Conservation (phyloP, 2,113 vertebrate genomes). For the Scopus umbretta region DNA sequence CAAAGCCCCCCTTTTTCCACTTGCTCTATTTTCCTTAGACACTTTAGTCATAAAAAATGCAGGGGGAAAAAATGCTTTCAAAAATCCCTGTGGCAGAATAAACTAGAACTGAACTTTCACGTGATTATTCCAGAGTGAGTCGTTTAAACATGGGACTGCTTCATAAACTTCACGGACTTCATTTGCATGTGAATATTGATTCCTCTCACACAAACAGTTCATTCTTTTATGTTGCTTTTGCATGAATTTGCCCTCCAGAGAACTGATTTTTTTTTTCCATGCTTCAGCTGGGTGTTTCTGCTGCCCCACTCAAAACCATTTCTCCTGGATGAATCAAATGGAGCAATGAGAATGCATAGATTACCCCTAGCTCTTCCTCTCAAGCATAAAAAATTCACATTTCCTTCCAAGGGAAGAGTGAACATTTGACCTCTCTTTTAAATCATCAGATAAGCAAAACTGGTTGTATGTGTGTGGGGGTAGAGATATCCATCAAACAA, state of each 20-base stretch:
- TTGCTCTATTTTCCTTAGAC: background rate
- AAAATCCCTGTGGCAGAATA: conserved; percentile 21
- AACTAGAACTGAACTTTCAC: conserved; percentile 34
- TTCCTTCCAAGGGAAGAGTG: conserved; percentile 31
- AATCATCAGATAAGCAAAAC: conserved; percentile 34
- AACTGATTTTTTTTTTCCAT: background rate
- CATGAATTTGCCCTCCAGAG: conserved; percentile 29
- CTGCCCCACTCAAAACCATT: conserved; percentile 33
- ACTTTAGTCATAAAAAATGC: conserved; percentile 15
- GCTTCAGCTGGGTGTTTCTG: background rate
- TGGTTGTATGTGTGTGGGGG: background rate
- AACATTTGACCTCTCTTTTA: conserved; percentile 59
- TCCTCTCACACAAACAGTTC: conserved; percentile 36
- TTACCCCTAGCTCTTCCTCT: conserved; percentile 5
- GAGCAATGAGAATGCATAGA: conserved; percentile 4
- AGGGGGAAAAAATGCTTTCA: background rate
- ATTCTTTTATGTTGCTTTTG: conserved; percentile 46
- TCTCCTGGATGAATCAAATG: conserved; percentile 21
- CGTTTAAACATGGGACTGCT: conserved; percentile 39
- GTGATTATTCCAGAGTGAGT: conserved; percentile 35
- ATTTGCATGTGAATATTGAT: conserved; percentile 64
- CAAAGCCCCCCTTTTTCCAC: background rate
- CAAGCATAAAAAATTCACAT: conserved; percentile 37
- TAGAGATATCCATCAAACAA: background rate
- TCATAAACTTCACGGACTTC: conserved; percentile 56